A percentile compares a stretch with the other conserved stretches of the same genome.
phyloP scores from a whole-genome alignment of 2,797 vertebrate genomes.

The Syngnathus rostellatus region DNA sequence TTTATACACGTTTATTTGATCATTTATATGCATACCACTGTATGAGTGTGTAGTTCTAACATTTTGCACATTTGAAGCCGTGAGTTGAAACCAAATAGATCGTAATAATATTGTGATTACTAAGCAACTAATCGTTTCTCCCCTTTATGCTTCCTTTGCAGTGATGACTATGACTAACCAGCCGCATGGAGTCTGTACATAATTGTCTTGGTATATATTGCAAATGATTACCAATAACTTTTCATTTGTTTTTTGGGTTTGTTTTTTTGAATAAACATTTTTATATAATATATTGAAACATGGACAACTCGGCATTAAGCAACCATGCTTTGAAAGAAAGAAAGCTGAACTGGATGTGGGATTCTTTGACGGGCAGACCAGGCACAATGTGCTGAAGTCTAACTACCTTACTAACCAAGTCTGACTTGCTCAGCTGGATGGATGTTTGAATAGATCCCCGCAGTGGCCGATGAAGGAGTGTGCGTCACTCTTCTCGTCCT shows the following conservation, averaged over 20 bases:
- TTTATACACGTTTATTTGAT: neutral
- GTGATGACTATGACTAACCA: slow-evolving; percentile 76
- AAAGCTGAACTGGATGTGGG: slow-evolving; percentile 39
- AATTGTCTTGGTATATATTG: slow-evolving; percentile 83
- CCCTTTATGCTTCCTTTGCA: slow-evolving; percentile 70
- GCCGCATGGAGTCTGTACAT: slow-evolving; percentile 81
- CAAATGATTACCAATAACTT: slow-evolving; percentile 58
- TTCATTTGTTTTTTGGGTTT: slow-evolving; percentile 1
- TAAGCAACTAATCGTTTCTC: slow-evolving; percentile 28
- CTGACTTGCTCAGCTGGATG: slow-evolving; percentile 20
- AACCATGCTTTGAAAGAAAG: slow-evolving; percentile 24
- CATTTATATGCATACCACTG: slow-evolving; percentile 54
- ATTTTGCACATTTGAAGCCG: slow-evolving; percentile 14
- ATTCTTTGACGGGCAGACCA: slow-evolving; percentile 50
- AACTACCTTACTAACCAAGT: slow-evolving; percentile 56
- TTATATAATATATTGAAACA: slow-evolving; percentile 88
- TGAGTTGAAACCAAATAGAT: neutral
- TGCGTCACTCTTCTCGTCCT: slow-evolving; percentile 49
- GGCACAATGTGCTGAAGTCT: slow-evolving; percentile 27
- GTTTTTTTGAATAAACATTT: slow-evolving; percentile 64
- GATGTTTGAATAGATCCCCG: slow-evolving; percentile 25
- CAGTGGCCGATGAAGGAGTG: slow-evolving; percentile 30
- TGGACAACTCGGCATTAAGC: slow-evolving; percentile 37
- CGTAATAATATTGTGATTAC: slow-evolving; percentile 8
- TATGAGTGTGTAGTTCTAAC: slow-evolving; percentile 20